phyloP scores from a whole-genome alignment of 2,797 vertebrate species.

The Acridotheres tristis region DNA sequence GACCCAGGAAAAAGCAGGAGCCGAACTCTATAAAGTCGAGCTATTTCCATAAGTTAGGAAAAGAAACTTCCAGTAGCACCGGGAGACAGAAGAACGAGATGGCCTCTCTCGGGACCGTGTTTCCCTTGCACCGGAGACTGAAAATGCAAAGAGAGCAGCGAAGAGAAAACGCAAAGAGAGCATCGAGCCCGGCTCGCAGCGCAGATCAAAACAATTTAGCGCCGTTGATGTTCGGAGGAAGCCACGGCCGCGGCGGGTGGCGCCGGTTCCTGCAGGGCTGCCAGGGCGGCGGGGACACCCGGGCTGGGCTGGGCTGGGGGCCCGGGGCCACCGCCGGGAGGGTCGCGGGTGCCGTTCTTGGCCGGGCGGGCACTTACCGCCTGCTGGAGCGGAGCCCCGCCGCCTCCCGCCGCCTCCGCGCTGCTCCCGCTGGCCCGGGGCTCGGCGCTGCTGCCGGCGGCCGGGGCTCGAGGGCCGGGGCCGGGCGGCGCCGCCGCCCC shows the following conservation, averaged over 20 bases:
- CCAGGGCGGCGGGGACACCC: neutral
- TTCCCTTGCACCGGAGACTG: neutral
- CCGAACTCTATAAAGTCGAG: neutral
- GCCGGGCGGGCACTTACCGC: neutral
- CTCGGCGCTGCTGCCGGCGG: neutral
- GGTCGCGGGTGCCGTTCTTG: neutral
- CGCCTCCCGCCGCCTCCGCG: neutral
- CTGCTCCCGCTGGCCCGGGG: neutral
- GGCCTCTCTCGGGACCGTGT: neutral
- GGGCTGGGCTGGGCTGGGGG: neutral
- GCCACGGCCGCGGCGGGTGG: neutral
- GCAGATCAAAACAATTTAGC: fast-evolving
- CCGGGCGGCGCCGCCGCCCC: neutral
- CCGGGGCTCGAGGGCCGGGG: neutral
- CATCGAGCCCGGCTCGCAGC: neutral
- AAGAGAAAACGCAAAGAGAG: neutral
- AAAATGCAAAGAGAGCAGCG: neutral
- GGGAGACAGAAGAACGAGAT: neutral
- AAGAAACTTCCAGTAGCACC: neutral
- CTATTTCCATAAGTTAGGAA: neutral
- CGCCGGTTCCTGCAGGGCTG: neutral
- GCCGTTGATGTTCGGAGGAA: fast-evolving
- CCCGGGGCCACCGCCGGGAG: too few species aligned
- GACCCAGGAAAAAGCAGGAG: neutral
- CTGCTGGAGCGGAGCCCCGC: neutral